These are phyloP conservation scores for Clarias laeviceps DNA, from an alignment of 2,797 vertebrate species.

Conservation along the genomic window DNA sequence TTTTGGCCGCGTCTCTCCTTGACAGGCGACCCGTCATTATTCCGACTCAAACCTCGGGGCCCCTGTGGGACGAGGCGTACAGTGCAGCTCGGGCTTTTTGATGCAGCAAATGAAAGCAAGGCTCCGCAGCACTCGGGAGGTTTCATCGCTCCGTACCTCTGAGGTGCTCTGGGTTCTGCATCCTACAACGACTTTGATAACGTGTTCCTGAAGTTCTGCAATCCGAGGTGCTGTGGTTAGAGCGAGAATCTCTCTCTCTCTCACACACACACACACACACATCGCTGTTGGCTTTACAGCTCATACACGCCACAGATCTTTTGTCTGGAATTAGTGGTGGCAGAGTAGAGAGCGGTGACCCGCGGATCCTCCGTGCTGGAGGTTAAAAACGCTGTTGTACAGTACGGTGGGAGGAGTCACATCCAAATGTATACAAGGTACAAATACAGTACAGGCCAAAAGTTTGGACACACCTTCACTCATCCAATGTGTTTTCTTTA, in stretches of 20 bases:
- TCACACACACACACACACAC: not conserved
- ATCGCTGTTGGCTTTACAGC: no score
- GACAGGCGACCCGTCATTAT: not conserved
- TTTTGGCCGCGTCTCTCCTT: not conserved
- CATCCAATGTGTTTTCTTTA: no score
- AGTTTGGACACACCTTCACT: no score
- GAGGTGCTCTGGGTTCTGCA: slow-evolving; percentile 1
- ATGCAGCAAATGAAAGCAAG: slow-evolving; percentile 9
- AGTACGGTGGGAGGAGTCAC: not conserved
- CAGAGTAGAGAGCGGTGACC: not conserved
- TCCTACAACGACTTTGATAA: not conserved
- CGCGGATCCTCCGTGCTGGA: not conserved
- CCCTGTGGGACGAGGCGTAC: not conserved
- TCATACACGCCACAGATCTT: not conserved
- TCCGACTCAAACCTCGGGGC: not conserved
- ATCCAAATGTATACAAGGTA: no score
- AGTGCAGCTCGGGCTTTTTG: not conserved
- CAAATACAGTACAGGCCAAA: no score
- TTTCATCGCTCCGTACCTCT: not conserved
- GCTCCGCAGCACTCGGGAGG: not conserved
- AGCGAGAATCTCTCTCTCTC: not conserved
- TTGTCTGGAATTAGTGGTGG: not conserved
- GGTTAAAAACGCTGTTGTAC: not conserved
- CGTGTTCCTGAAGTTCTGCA: not conserved
- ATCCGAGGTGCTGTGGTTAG: not conserved